Base-by-base conservation (phyloP, 2,888 invertebrate genomes). In the Chrysomela aeneicollis region DNA sequence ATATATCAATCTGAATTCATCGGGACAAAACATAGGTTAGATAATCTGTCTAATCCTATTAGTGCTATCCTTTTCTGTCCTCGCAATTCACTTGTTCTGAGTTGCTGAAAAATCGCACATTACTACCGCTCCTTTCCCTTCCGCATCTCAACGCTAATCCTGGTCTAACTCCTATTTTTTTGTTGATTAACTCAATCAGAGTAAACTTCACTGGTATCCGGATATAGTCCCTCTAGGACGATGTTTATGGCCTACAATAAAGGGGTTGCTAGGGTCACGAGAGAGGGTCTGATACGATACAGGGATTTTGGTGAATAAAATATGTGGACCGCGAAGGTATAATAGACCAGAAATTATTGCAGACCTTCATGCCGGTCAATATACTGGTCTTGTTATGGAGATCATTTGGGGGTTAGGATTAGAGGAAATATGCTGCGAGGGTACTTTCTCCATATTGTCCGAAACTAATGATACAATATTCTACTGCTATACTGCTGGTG, bases 341-440 rank as follows among this genome's bases (percentile, higher is more conserved):
- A 73, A 74, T 75, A 71, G 71, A 68, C 72, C 66, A 71, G 73
- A 75, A 74, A 75, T 73, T 74, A 73, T 72, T 55, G 69, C 66
- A 55, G 59, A 60, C 66, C 69, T 67, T 68, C 64, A 65, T 68
- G 66, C 66, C 61, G 18, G 46, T 49, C 59, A 58, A 65, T 65
- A 65, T 62, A 59, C 30, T 37, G 50, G 53, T 50, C 61, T 58
- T 61, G 15, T 65, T 59, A 65, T 61, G 52, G n/a, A 57, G 26
- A 62, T 59, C 54, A 61, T 61, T 61, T 52, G 21, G 58, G 42
- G 42, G 49, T 37, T 51, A 21, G 53, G 57, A 61, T 61, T 65
- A 50, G 59, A 61, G 54, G 49, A 59, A 59, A 54, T 42, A 59
- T 42, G 49, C 37, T 64, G 12, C 12, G 12, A 35, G 35, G 35